phyloP scores from a whole-genome alignment of 2,888 invertebrate genomes.

The Polyommatus iphigenia region DNA sequence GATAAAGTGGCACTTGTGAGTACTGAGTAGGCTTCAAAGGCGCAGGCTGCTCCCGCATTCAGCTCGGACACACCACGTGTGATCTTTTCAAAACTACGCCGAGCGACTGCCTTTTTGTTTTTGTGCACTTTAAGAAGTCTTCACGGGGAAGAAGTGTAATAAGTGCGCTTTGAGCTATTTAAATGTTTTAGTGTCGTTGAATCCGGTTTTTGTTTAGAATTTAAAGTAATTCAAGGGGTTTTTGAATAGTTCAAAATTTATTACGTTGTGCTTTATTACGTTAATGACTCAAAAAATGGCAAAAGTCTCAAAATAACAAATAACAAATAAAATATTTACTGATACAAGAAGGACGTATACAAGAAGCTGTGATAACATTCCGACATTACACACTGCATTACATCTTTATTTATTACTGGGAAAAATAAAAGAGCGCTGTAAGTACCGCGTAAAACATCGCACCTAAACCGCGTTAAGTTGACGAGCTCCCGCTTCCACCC shows the following conservation, averaged over 20 bases:
- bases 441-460: constrained; percentile 40
- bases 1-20: constrained; percentile 36
- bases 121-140: constrained; percentile 25
- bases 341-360: background rate
- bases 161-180: constrained; percentile 9
- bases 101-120: constrained; percentile 14
- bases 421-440: constrained; percentile 31
- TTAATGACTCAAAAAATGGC: background rate
- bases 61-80: constrained; percentile 29
- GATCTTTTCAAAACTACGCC: constrained; percentile 24
- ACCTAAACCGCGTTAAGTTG: constrained; percentile 45
- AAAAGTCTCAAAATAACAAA: background rate
- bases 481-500: constrained; percentile 56
- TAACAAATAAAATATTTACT: background rate
- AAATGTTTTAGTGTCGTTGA: background rate
- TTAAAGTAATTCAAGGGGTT: background rate
- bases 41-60: constrained; percentile 24
- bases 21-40: constrained; percentile 35
- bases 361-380: constrained; percentile 9
- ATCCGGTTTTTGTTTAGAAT: background rate
- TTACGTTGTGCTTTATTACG: background rate
- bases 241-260: background rate
- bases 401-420: constrained; percentile 5
- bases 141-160: constrained; percentile 8
- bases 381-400: constrained; percentile 3